Evolutionary conservation across 2,888 invertebrate species (phyloP).

Genomic region (Latrodectus hesperus): DNA sequence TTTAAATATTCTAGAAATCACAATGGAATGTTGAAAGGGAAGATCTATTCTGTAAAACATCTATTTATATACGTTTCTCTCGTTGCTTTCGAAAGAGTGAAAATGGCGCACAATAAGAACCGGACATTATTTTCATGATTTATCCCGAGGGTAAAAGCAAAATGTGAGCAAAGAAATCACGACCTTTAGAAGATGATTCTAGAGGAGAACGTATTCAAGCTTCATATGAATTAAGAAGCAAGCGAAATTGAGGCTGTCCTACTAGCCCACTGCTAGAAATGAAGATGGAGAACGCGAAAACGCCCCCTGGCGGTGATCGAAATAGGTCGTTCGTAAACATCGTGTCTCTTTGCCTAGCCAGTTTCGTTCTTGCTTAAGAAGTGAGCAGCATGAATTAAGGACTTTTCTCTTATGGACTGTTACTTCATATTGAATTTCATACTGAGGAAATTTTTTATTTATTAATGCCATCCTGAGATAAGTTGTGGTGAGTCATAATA

Average conservation of each 20-base stretch:
- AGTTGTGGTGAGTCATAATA: too few relatives aligned
- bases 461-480: too few relatives aligned
- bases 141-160: slow-evolving; percentile 14
- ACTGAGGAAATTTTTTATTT: too few relatives aligned
- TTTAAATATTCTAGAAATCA: not conserved
- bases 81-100: not conserved
- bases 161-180: slow-evolving; percentile 38
- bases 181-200: slow-evolving; percentile 33
- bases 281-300: not conserved
- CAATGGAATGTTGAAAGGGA: slow-evolving; percentile 1
- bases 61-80: not conserved
- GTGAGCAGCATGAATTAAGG: slow-evolving; percentile 17
- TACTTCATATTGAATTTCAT: too few relatives aligned
- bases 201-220: not conserved
- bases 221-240: slow-evolving; percentile 11
- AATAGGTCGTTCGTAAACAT: slow-evolving; percentile 57
- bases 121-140: not conserved
- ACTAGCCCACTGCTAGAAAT: slow-evolving; percentile 63
- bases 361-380: slow-evolving; percentile 25
- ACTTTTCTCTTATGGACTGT: not conserved
- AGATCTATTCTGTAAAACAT: not conserved
- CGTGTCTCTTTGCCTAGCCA: slow-evolving; percentile 28
- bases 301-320: slow-evolving; percentile 63
- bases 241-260: slow-evolving; percentile 62
- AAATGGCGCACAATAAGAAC: slow-evolving; percentile 37